Evolutionary conservation across 53 echinoderm and acorn worm species (phyloP).

Genomic region (Echinometra lucunter): DNA sequence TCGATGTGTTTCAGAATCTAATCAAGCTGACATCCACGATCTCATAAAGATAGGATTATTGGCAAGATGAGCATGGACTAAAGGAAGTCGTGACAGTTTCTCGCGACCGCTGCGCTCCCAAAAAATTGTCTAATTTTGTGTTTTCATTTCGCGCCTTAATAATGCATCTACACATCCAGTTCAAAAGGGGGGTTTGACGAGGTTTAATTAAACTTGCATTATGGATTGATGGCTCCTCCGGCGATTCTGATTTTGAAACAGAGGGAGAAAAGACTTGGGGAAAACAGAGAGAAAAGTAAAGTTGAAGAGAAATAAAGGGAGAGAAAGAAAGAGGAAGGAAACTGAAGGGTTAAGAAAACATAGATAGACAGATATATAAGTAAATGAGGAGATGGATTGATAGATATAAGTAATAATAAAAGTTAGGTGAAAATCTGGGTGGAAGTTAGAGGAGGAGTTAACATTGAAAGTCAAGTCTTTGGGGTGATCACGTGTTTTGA

Average conservation of each 20-base stretch:
- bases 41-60: constrained; percentile 59
- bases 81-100: constrained; percentile 63
- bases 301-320: neutral
- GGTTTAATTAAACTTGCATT: constrained; percentile 64
- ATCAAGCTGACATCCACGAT: constrained; percentile 55
- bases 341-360: neutral
- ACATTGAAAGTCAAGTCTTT: neutral
- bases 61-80: constrained; percentile 9
- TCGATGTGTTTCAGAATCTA: neutral
- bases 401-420: neutral
- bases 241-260: constrained; percentile 36
- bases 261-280: neutral
- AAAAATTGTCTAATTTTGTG: constrained; percentile 35
- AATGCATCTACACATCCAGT: constrained; percentile 60
- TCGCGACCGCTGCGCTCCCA: neutral
- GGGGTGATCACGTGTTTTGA: neutral
- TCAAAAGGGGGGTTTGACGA: constrained; percentile 45
- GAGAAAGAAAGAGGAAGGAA: neutral
- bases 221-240: constrained; percentile 26
- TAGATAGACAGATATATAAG: neutral
- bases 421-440: neutral
- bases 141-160: constrained; percentile 55
- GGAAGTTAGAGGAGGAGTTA: neutral
- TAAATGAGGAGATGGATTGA: neutral
- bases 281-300: neutral